Evolutionary conservation across 2,113 vertebrate genomes (phyloP), one percentile per base, ranked within the genome.

Genomic region (Alligator mississippiensis): DNA sequence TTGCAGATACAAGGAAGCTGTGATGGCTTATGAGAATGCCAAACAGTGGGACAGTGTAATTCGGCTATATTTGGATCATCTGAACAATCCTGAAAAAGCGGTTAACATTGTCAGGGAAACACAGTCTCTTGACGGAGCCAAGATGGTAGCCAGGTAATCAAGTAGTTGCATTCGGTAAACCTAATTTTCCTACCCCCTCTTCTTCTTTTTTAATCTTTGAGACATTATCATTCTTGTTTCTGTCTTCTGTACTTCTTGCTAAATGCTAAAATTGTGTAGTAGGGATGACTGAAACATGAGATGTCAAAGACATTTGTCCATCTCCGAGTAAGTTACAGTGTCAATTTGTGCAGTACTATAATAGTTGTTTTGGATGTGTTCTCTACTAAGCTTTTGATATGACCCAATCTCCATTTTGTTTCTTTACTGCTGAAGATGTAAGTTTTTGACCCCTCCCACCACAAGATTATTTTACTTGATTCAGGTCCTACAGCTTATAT

Each of bases 131-230:
- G 99, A 99, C 5, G 99, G 99, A 95, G 99, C 99, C 91, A 99
- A 99, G 97, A 99, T 99, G 99, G 99, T 99, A 13, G 99, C 99
- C 96, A 99, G 99, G 99, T 99, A 95, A 96, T 30, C 1, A 9
- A 6, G 84, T 22, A 9, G 5, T 64, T n/a, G 13, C 0, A 1
- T 15, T 25, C 8, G 14, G 77, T 75, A 30, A 59, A 78, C 79
- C 27, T 38, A 55, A 18, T 34, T 66, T 34, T 76, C 60, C 38
- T 78, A 58, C 28, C 25, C n/a, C 80, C 70, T 66, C 38, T 58
- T 72, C 63, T 64, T 70, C 47, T 47, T 34, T 28, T 59, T 60
- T 77, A 84, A 24, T 60, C 62, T 82, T 38, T 28, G 55, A 80
- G 60, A 55, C 14, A 15, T 27, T 30, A 5, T 47, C 87, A n/a